These are phyloP conservation scores for Lepidurus apus DNA, from an alignment of 1,140 invertebrate genomes.

Conservation along the genomic window DNA sequence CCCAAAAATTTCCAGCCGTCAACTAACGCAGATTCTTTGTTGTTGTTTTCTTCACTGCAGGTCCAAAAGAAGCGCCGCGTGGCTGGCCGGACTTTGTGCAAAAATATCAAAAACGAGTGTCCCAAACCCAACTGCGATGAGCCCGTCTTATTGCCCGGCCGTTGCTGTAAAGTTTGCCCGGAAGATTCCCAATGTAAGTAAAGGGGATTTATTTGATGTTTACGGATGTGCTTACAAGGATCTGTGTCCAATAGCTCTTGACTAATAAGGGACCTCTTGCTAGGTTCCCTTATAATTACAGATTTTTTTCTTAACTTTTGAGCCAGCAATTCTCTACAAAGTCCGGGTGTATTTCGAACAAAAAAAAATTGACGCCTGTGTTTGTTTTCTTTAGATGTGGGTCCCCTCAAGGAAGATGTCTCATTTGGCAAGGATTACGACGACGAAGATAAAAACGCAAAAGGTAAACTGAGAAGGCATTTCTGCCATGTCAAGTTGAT, in stretches of 20 bases:
- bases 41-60: slow-evolving; percentile 51
- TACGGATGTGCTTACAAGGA: not conserved
- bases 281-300: slow-evolving; percentile 4
- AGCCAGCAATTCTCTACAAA: not conserved
- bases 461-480: slow-evolving; percentile 31
- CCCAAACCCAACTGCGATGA: slow-evolving; percentile 76
- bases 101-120: slow-evolving; percentile 85
- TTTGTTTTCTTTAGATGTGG: slow-evolving; percentile 31
- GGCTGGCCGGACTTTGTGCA: slow-evolving; percentile 74
- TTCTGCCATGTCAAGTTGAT: slow-evolving; percentile 21
- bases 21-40: not conserved
- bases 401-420: slow-evolving; percentile 33
- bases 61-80: slow-evolving; percentile 80
- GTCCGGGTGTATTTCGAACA: not conserved
- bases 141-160: slow-evolving; percentile 72
- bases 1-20: not conserved
- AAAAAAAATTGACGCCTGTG: not conserved
- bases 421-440: slow-evolving; percentile 30
- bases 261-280: not conserved
- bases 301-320: too few relatives aligned
- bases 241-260: not conserved
- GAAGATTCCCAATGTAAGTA: slow-evolving; percentile 49
- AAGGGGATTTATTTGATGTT: not conserved
- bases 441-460: slow-evolving; percentile 33
- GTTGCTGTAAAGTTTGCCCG: slow-evolving; percentile 84